These are phyloP conservation scores for Meandrina meandrites DNA, from an alignment of 92 coral and sea anemone genomes.

Conservation along the genomic window DNA sequence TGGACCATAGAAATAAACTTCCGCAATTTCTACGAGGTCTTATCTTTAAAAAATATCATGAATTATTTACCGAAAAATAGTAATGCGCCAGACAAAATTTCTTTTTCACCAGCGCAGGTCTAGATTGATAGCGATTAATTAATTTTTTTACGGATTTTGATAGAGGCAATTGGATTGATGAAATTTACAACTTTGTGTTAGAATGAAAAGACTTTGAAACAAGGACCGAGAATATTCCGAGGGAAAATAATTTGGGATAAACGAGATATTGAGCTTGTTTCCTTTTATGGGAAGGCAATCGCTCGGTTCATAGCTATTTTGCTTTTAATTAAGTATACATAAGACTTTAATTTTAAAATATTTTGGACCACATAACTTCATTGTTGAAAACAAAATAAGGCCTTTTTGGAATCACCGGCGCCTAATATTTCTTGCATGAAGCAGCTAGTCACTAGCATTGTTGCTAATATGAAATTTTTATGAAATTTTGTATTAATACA, in stretches of 20 bases:
- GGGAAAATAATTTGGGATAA: neutral
- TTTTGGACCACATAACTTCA: neutral
- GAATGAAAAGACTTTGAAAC: neutral
- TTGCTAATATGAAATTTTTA: too few relatives aligned
- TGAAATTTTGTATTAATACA: too few relatives aligned
- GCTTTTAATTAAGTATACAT: neutral
- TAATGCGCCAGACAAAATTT: neutral
- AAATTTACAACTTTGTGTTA: neutral
- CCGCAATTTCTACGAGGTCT: neutral
- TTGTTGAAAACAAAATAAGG: neutral
- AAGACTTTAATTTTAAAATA: neutral
- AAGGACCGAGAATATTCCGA: neutral
- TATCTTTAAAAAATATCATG: neutral
- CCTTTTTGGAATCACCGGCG: neutral
- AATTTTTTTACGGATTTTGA: neutral
- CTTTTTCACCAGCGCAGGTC: neutral
- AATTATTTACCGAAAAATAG: constrained; percentile 9
- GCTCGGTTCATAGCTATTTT: neutral
- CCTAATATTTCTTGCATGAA: neutral
- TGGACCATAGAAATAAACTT: neutral
- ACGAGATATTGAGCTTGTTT: neutral
- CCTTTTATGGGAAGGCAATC: neutral
- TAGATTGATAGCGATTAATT: neutral
- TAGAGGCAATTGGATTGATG: neutral
- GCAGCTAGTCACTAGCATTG: too few relatives aligned